A percentile compares a stretch with the other conserved stretches of the same genome.
Evolutionary conservation across 2,113 vertebrate genomes (phyloP).

Genomic region (Sander vitreus): DNA sequence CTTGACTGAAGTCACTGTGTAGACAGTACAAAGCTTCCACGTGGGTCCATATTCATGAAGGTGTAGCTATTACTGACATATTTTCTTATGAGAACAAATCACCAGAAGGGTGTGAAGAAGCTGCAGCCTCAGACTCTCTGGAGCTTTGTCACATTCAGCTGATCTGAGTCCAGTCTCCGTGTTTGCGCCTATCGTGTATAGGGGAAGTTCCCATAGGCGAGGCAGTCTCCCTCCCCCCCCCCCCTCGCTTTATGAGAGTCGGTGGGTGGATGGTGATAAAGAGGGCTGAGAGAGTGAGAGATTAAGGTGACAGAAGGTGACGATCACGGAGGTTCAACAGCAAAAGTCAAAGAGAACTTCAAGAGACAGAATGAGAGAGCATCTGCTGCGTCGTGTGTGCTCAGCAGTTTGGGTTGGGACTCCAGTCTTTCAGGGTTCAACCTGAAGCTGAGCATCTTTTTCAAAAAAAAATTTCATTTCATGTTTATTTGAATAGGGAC

Average conservation of each 20-base stretch:
- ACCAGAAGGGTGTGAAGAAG: conserved; percentile 66
- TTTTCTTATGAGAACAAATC: conserved; percentile 85
- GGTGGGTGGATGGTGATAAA: conserved; percentile 1
- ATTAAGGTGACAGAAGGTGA: conserved; percentile 36
- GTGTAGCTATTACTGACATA: conserved; percentile 84
- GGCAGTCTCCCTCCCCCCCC: conserved; percentile 5
- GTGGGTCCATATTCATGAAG: conserved; percentile 83
- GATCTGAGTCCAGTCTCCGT: conserved; percentile 62
- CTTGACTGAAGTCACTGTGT: conserved; percentile 81
- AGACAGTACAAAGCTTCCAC: conserved; percentile 80
- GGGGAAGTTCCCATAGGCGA: conserved; percentile 56
- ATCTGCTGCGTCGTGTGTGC: conserved; percentile 40
- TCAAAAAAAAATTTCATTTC: no score
- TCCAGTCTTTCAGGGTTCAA: conserved; percentile 34
- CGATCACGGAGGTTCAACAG: conserved; percentile 38
- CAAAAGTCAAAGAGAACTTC: conserved; percentile 35
- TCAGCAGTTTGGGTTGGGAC: conserved; percentile 54
- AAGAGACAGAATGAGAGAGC: conserved; percentile 45
- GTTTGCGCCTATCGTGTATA: conserved; percentile 27
- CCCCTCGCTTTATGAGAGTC: conserved; percentile 1
- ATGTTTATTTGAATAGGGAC: no score
- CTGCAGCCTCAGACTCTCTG: conserved; percentile 40
- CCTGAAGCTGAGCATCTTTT: conserved; percentile 20
- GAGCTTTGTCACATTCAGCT: conserved; percentile 67
- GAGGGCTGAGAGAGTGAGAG: conserved; percentile 3